These are phyloP conservation scores for Pollenia amentaria DNA, from an alignment of 2,888 invertebrate species.

Conservation along the genomic window DNA sequence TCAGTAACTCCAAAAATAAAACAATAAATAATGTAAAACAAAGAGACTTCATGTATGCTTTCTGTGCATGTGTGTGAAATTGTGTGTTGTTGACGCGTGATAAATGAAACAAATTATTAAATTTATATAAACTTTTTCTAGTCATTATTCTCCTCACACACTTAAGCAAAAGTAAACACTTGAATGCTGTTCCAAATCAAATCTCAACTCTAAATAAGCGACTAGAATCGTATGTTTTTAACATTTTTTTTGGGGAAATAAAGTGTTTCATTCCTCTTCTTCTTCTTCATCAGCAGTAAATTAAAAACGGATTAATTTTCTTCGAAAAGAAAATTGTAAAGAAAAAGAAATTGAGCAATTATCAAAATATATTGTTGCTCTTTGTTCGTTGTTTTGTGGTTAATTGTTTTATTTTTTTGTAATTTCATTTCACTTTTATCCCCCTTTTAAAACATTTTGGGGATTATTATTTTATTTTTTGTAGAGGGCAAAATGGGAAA, in stretches of 20 bases:
- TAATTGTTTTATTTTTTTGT: conserved; percentile 7
- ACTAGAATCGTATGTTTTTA: conserved; percentile 39
- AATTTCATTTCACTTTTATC: conserved; percentile 16
- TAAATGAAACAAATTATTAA: conserved; percentile 75
- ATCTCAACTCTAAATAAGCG: conserved; percentile 16
- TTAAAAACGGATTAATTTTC: conserved; percentile 73
- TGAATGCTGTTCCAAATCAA: conserved; percentile 19
- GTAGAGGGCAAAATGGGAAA: conserved; percentile 1
- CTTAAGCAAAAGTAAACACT: not conserved
- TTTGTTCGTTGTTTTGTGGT: conserved; percentile 59
- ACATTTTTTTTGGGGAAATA: conserved; percentile 23
- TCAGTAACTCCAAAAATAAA: not conserved
- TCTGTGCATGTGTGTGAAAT: conserved; percentile 40
- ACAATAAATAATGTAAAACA: conserved; percentile 15
- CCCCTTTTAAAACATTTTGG: not conserved
- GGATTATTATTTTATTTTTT: conserved; percentile 41
- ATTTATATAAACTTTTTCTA: conserved; percentile 63
- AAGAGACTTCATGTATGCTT: not conserved
- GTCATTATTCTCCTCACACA: conserved; percentile 35
- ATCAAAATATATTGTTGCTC: conserved; percentile 69
- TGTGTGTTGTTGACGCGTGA: conserved; percentile 71
- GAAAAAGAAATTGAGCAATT: conserved; percentile 72
- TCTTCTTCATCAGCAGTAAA: conserved; percentile 63
- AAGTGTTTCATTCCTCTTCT: conserved; percentile 19
- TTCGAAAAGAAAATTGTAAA: conserved; percentile 43